Base-by-base conservation (phyloP, 2,113 vertebrate genomes). In the Columba livia region DNA sequence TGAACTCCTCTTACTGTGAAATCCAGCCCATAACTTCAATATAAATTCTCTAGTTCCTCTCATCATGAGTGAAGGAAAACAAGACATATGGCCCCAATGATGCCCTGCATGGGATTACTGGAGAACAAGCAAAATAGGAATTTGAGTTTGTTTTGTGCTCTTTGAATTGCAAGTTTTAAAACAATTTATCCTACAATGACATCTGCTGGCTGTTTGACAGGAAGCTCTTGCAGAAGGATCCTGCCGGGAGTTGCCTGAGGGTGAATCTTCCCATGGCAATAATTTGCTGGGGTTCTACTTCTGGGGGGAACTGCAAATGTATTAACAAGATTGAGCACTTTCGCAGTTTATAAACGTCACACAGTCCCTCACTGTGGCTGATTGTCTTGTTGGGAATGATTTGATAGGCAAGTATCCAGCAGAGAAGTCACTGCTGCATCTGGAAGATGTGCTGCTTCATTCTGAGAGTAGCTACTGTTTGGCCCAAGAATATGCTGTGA, bases 181-280 rank as follows among this genome's bases (percentile, higher is more conserved):
- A 94, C 77, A 90, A 23, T 44, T 93, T 97, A 81, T 96, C 83
- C 88, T 91, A 32, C 69, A 95, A 85, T 94, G 98, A 97, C 98
- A 97, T 94, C 98, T 98, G 93, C 89, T 98, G 98, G 98, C 40
- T 77, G 44, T 11, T 21, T 56, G 79, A 56, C 65, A 47, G 44
- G 13, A 10, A 24, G 5, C 12, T 61, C 67, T 57, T 79, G 65
- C 72, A 79, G 64, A 31, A 18, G 2, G 36, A 25, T 53, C 57
- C 50, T 65, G n/a, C 25, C 48, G 56, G 36, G 75, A 56, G 32
- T 2, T 65, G 42, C 36, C 9, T 0, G 1, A 12, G 23, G 48
- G 6, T 44, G 21, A 53, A 29, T 48, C 51, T 50, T 67, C 42
- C 61, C 5, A 1, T 4, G 15, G 13, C 25, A 72, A 10, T 36